Base-by-base conservation (phyloP, 2,888 invertebrate genomes). In the Lordiphosa andalusiaca region DNA sequence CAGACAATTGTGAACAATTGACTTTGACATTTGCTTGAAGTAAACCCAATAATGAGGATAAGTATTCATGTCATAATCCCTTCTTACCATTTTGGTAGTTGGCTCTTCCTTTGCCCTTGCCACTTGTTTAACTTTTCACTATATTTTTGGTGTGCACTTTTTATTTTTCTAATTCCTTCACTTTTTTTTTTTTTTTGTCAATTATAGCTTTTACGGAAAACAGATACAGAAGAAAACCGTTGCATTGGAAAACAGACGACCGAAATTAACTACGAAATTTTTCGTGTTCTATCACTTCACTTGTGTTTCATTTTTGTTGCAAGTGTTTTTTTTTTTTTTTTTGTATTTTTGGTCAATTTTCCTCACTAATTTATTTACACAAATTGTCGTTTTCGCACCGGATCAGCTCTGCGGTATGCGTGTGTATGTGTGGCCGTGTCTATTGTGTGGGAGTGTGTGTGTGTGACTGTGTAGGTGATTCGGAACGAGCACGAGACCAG, bases 221-320 rank as follows among this genome's bases (percentile, higher is more conserved):
- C 74, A 82, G 82, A 82, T 82, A 82, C 82, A 82, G 82, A 84
- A 84, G 78, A 84, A 84, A 78, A 70, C 54, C 54, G 78, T 76
- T 84, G 71, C 84, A 66, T 78, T 72, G 83, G 68, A 78, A 76
- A 84, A 72, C 67, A 74, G 67, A 63, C 9, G 36, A 23, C 16
- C 16, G 13, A 25, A 37, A 10, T 47, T 33, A 16, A 59, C 59
- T 40, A 25, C 25, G 25, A 25, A 25, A 25, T 7, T 36, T 25
- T 51, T 55, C 19, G 12, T 10, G 42, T 52, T 50, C 40, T 25
- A 42, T 16, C n/a, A 16, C 36, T 48, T 48, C 40, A 40, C 41
- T 42, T 46, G 37, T 41, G 42, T 36, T 25, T 47, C 52, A 53
- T 35, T 57, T 53, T 40, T 30, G 47, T 30, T 41, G 57, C 16